These are phyloP conservation scores for Spea multiplicata DNA, from an alignment of 2,113 vertebrate genomes.

Conservation along the genomic window DNA sequence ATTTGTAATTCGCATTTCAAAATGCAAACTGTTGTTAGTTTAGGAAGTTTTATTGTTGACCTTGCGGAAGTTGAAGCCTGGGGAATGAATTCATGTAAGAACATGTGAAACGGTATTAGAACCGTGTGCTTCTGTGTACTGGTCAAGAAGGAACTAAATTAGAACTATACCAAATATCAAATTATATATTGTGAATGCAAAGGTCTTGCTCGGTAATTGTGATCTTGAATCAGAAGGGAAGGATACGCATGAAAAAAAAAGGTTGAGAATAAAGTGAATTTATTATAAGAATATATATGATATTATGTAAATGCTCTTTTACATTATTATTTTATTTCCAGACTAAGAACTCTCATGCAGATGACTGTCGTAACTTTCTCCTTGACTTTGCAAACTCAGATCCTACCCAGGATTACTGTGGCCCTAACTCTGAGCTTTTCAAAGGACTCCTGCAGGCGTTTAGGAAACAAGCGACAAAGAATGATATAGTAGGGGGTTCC, in stretches of 20 bases:
- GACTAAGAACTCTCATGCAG: conserved; percentile 64
- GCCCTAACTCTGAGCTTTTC: conserved; percentile 82
- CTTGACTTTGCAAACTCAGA: conserved; percentile 87
- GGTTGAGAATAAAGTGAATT: background rate
- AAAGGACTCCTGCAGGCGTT: conserved; percentile 79
- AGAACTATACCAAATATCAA: too few relatives aligned
- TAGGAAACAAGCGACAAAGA: conserved; percentile 85
- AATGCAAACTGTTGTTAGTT: too few relatives aligned
- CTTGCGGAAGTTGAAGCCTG: too few relatives aligned
- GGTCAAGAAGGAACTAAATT: too few relatives aligned
- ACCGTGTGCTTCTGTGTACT: too few relatives aligned
- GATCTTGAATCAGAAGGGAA: too few relatives aligned
- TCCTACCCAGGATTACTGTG: conserved; percentile 76
- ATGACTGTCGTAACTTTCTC: conserved; percentile 77
- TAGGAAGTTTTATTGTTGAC: too few relatives aligned
- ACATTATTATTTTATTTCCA: conserved; percentile 53
- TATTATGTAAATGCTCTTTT: conserved; percentile 36
- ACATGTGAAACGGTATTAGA: too few relatives aligned
- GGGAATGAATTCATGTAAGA: too few relatives aligned
- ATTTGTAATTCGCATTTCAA: too few relatives aligned
- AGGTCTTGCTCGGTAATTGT: too few relatives aligned
- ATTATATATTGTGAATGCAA: too few relatives aligned
- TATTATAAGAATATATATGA: background rate
- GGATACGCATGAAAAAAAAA: background rate
- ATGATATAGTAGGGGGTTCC: conserved; percentile 81